A percentile compares a stretch with the other conserved stretches of the same genome.
These are phyloP conservation scores for Crocuta crocuta DNA, from an alignment of 2,113 vertebrate genomes.

Conservation along the genomic window DNA sequence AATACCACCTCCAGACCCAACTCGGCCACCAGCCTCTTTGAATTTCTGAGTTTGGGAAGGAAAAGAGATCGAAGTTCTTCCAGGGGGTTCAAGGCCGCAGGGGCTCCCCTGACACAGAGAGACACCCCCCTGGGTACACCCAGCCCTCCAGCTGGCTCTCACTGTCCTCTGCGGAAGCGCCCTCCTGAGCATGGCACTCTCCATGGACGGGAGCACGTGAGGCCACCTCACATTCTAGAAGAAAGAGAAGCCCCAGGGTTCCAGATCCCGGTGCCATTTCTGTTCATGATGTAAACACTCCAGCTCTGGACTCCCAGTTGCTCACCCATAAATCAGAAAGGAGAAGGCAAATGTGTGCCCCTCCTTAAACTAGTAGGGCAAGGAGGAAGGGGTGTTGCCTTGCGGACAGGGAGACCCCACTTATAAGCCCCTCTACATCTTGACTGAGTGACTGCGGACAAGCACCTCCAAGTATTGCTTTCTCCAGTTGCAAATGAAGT, in stretches of 20 bases:
- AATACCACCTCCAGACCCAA: not conserved
- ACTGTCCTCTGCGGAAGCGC: not conserved
- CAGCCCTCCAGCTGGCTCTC: not conserved
- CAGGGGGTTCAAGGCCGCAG: not conserved
- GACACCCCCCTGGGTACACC: fast-evolving
- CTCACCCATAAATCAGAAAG: not conserved
- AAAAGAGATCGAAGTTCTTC: not conserved
- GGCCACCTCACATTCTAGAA: not conserved
- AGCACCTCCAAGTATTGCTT: no score
- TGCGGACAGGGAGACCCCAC: fast-evolving
- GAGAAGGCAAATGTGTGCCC: fast-evolving
- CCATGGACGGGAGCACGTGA: not conserved
- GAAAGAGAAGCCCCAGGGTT: not conserved
- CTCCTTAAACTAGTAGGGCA: not conserved
- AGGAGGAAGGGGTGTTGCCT: not conserved
- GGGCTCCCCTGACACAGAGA: not conserved
- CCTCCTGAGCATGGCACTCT: not conserved
- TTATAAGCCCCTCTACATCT: not conserved
- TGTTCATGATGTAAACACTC: no score
- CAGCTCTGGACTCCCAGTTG: not conserved
- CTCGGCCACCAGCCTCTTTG: not conserved
- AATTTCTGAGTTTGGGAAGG: not conserved
- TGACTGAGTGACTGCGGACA: not conserved
- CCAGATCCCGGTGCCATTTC: not conserved
- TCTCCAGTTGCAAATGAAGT: not conserved